Percentiles rank a stretch among this genome's conserved stretches.
Evolutionary conservation across 2,888 invertebrate genomes (phyloP).

Genomic region (Tipula helvola): DNA sequence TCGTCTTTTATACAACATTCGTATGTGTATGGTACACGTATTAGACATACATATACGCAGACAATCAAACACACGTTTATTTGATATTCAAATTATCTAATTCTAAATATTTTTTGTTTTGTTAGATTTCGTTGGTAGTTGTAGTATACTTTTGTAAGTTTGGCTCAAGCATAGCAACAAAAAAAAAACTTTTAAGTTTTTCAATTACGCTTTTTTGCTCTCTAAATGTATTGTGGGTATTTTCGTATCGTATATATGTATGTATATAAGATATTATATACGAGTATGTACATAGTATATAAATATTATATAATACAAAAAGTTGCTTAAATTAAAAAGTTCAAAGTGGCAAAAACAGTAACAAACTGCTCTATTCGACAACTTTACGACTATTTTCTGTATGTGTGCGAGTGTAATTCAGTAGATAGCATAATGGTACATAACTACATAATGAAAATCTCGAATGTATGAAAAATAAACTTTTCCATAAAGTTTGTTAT

Average conservation of each 20-base stretch:
- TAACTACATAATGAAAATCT: background rate
- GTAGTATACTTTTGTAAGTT: background rate
- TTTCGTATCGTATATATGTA: background rate
- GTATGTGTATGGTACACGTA: background rate
- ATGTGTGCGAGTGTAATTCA: background rate
- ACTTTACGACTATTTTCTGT: background rate
- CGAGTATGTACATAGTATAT: background rate
- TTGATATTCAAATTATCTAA: background rate
- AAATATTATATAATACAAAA: background rate
- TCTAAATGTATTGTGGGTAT: background rate
- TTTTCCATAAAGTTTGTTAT: background rate
- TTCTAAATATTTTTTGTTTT: background rate
- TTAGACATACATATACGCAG: background rate
- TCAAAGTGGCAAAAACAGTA: background rate
- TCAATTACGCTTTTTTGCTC: background rate
- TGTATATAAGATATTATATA: background rate
- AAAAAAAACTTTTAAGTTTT: background rate
- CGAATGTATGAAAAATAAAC: background rate
- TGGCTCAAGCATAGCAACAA: background rate
- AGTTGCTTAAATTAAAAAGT: slow-evolving; percentile 4
- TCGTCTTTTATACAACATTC: background rate
- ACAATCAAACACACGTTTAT: background rate
- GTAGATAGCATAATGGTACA: background rate
- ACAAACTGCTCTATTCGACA: background rate
- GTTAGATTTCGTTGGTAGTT: background rate